Evolutionary conservation across 2,888 invertebrate species (phyloP).

Genomic region (Calliphora vomitoria): DNA sequence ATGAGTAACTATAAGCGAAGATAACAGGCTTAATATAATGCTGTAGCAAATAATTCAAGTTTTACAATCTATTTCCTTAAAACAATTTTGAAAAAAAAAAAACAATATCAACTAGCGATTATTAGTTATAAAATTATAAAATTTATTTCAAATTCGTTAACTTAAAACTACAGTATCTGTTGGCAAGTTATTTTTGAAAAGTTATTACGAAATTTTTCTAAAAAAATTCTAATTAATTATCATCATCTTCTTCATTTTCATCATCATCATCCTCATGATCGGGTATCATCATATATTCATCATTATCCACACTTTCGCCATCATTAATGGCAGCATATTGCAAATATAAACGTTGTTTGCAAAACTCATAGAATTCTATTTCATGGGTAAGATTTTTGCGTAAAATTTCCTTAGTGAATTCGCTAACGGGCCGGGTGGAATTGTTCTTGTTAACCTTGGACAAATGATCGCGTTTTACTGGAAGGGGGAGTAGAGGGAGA

Average conservation of each 20-base stretch:
- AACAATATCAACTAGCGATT: too few species aligned
- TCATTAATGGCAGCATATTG: conserved; percentile 89
- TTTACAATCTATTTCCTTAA: too few species aligned
- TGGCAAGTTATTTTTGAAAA: too few species aligned
- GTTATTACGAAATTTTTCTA: too few species aligned
- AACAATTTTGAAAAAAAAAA: too few species aligned
- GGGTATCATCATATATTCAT: conserved; percentile 81
- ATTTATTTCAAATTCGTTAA: too few species aligned
- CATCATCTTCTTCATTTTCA: background rate
- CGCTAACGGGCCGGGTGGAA: conserved; percentile 85
- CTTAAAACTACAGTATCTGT: too few species aligned
- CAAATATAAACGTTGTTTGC: conserved; percentile 92
- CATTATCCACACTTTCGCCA: conserved; percentile 77
- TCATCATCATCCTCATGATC: conserved; percentile 75
- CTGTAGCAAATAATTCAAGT: too few species aligned
- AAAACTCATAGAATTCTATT: conserved; percentile 96
- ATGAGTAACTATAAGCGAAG: too few species aligned
- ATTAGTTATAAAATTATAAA: too few species aligned
- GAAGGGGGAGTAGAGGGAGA: conserved; percentile 65
- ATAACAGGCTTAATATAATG: too few species aligned
- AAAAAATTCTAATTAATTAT: background rate
- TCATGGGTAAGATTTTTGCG: conserved; percentile 93
- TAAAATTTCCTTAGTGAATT: conserved; percentile 92
- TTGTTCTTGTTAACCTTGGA: conserved; percentile 90
- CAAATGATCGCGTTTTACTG: conserved; percentile 82